Conservation (phyloP, 2,113 vertebrate species). For the Pseudonaja textilis region DNA sequence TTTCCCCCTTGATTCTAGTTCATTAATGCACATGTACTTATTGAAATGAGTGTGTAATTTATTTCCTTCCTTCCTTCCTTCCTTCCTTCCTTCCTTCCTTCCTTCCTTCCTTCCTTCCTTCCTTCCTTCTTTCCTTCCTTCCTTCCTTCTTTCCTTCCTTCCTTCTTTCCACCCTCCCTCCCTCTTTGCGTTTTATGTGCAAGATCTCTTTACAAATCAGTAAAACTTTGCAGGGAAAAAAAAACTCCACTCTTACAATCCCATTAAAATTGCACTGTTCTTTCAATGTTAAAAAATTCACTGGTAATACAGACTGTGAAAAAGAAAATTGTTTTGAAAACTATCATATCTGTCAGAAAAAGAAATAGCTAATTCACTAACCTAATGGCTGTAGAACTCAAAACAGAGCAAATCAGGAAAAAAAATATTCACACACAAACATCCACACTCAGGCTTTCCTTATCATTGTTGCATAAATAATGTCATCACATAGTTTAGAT, state of each 20-base stretch:
- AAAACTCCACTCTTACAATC: not conserved
- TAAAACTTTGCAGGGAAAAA: not conserved
- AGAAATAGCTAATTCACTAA: not conserved
- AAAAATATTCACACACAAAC: not conserved
- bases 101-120: too few relatives aligned
- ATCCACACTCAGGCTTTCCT: not conserved
- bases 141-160: too few relatives aligned
- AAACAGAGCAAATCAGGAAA: not conserved
- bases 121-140: too few relatives aligned
- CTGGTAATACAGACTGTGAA: not conserved
- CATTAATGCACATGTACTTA: not conserved
- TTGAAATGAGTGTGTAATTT: not conserved
- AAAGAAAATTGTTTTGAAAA: not conserved
- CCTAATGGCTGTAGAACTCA: not conserved
- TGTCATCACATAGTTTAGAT: not conserved
- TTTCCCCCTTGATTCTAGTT: not conserved
- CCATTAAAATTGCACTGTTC: not conserved
- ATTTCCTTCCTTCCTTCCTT: too few relatives aligned
- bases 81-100: too few relatives aligned
- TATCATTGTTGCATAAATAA: not conserved
- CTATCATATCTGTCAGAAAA: not conserved
- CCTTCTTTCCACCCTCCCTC: too few relatives aligned
- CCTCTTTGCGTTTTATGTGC: not conserved
- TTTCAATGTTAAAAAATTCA: not conserved
- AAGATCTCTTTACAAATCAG: not conserved